phyloP scores from a whole-genome alignment of 2,797 vertebrate genomes.

The Champsocephalus esox region DNA sequence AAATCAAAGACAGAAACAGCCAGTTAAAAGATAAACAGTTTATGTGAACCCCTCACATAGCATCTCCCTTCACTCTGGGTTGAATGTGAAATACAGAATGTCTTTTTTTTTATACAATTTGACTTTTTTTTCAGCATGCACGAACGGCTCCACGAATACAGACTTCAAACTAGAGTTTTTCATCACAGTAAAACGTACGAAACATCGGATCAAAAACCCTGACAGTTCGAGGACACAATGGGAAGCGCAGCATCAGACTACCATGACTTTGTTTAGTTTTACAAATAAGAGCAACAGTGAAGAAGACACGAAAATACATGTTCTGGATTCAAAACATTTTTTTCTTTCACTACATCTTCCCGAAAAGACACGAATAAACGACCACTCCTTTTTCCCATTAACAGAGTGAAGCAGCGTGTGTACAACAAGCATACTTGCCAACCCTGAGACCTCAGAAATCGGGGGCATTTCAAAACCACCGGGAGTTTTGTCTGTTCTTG shows the following conservation, averaged over 20 bases:
- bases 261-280: conserved; percentile 73
- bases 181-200: conserved; percentile 83
- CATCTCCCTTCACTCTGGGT: conserved; percentile 77
- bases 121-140: conserved; percentile 90
- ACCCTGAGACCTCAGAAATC: no score
- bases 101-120: conserved; percentile 69
- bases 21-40: conserved; percentile 83
- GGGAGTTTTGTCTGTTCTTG: no score
- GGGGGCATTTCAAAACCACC: no score
- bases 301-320: conserved; percentile 88
- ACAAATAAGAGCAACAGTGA: conserved; percentile 84
- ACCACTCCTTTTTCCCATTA: conserved; percentile 61
- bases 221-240: conserved; percentile 83
- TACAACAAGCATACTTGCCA: conserved; percentile 51
- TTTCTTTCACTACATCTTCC: conserved; percentile 61
- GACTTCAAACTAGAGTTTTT: conserved; percentile 83
- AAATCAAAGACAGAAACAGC: conserved; percentile 57
- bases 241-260: conserved; percentile 87
- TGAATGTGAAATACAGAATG: conserved; percentile 74
- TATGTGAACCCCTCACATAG: conserved; percentile 83
- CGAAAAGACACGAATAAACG: conserved; percentile 75
- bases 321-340: conserved; percentile 81
- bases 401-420: conserved; percentile 81
- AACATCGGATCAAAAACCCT: conserved; percentile 82
- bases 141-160: conserved; percentile 89